Evolutionary conservation across 2,888 invertebrate genomes (phyloP).

Genomic region (Resseliella maxima): DNA sequence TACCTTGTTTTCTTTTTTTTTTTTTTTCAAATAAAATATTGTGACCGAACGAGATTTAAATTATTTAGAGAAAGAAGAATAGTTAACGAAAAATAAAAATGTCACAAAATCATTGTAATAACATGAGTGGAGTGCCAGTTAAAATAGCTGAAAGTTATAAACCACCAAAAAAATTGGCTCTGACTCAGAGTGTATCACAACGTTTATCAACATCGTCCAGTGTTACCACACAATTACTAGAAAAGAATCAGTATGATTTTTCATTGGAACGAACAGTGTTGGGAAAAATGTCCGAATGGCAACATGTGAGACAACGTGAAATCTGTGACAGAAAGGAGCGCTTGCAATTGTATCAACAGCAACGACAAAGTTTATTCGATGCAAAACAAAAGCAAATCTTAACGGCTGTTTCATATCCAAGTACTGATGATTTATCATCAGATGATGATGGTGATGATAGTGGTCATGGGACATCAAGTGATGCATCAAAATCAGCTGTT

Average conservation of each 20-base stretch:
- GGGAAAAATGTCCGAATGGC: slow-evolving; percentile 78
- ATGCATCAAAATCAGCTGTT: slow-evolving; percentile 46
- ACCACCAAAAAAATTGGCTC: slow-evolving; percentile 77
- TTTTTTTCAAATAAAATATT: neutral
- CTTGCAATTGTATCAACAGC: slow-evolving; percentile 72
- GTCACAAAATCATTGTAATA: slow-evolving; percentile 67
- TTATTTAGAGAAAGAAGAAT: neutral
- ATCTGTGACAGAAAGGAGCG: slow-evolving; percentile 73
- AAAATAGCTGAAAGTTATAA: slow-evolving; percentile 90
- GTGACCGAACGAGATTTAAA: neutral
- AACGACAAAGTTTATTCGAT: slow-evolving; percentile 71
- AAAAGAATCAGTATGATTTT: slow-evolving; percentile 74
- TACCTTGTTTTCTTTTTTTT: neutral
- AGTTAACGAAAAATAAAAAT: slow-evolving; percentile 59
- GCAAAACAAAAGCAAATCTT: slow-evolving; percentile 71
- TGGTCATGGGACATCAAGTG: slow-evolving; percentile 43
- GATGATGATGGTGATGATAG: slow-evolving; percentile 67
- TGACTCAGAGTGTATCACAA: slow-evolving; percentile 72
- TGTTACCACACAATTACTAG: slow-evolving; percentile 62
- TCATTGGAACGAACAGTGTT: slow-evolving; percentile 79
- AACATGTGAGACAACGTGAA: slow-evolving; percentile 73
- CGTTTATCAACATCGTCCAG: slow-evolving; percentile 68
- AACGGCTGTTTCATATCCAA: slow-evolving; percentile 73
- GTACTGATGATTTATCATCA: slow-evolving; percentile 72
- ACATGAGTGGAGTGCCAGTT: slow-evolving; percentile 87